Evolutionary conservation across 2,797 vertebrate genomes (phyloP), one percentile per base, ranked within the genome.

Genomic region (Sciaenops ocellatus): DNA sequence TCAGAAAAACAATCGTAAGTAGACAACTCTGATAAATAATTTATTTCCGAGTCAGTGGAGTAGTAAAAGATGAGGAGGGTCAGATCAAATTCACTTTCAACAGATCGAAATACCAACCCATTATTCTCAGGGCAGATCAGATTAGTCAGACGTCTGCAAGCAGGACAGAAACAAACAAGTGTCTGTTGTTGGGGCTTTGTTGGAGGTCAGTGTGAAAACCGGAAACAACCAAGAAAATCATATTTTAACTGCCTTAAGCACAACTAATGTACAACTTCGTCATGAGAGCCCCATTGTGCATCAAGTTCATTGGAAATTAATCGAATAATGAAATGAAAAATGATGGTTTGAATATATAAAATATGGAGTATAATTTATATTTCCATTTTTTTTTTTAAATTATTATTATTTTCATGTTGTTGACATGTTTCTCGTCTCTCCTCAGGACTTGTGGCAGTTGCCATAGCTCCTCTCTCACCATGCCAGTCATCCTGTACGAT

Each of bases 1-100:
- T 52, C 90, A 74, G 88, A 86, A 26, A 85, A 89, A 87, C 89
- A 89, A 73, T 74, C 56, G 95, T 96, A 90, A 95, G 95, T 94
- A 80, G 69, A 80, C 73, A 75, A 48, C 69, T 70, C 50, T 75
- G 24, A 83, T 94, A 18, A 89, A 93, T 95, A 82, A 93, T 94
- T 86, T 4, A 95, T 87, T 38, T 65, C 34, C 0, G 52, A 70
- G 66, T 76, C 76, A 67, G 56, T 73, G 80, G 76, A 73, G 90
- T 85, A 81, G 87, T 88, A 82, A 89, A 86, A 79, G 68, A 70
- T 10, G 22, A 72, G 61, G 59, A 66, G 69, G 51, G 77, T 3
- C 84, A 73, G 79, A 92, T 92, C 89, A 72, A 78, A 83, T 93
- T 92, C 56, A 82, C 85, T 84, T 84, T 59, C 38, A 78, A 78